These are phyloP conservation scores for Drosophila robusta DNA, from an alignment of 2,888 invertebrate species.

Conservation along the genomic window DNA sequence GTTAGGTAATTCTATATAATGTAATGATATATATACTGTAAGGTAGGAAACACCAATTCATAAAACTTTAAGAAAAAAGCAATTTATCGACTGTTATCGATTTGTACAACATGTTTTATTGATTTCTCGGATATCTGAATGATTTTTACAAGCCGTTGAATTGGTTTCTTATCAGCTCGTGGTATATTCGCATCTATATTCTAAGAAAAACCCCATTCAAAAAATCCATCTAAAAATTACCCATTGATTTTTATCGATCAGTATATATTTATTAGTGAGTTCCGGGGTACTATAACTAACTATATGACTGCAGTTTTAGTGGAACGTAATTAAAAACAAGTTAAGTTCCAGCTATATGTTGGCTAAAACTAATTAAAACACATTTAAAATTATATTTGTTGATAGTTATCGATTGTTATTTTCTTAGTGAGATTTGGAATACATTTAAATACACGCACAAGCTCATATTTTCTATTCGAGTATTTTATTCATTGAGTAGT, in stretches of 20 bases:
- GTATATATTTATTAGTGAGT: not conserved
- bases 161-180: not conserved
- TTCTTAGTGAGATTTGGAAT: no score
- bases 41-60: not conserved
- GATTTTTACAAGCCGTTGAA: not conserved
- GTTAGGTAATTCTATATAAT: no score
- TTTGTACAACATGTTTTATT: not conserved
- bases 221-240: not conserved
- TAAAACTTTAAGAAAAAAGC: not conserved
- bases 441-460: no score
- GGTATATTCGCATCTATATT: not conserved
- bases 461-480: no score
- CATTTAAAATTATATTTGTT: no score
- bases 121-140: no score
- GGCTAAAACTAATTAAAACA: no score
- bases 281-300: not conserved
- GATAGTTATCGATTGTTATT: no score
- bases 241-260: not conserved
- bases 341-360: no score
- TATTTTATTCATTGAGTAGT: no score
- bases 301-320: not conserved
- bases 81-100: conserved; percentile 4
- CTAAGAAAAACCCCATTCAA: not conserved
- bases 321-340: not conserved
- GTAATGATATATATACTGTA: no score